Evolutionary conservation across 2,113 vertebrate species (phyloP), one percentile per base, ranked within the genome.

Genomic region (Campylomormyrus numenius): DNA sequence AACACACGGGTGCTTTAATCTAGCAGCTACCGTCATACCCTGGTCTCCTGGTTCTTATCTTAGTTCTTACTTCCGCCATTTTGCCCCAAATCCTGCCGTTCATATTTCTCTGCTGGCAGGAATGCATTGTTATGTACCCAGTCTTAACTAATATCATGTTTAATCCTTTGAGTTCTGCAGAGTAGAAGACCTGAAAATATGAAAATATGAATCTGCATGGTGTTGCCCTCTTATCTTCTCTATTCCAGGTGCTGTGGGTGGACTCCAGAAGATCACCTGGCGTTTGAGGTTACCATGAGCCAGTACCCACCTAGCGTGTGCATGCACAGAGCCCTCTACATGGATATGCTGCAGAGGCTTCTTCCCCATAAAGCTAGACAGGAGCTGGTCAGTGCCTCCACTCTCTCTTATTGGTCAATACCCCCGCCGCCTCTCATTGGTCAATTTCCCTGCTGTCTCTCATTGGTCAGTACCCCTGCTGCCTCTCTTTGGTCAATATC

Each of bases 311-410:
- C 94, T 52, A 94, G 96, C 85, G 89, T 97, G 8, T 92, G 92
- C 91, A 95, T 96, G 91, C 95, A 96, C 93, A 97, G 97, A 91
- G 92, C 90, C 4, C 94, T 99, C 52, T 97, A 94, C 93, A 94
- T 97, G 46, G 97, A 99, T 91, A 94, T 97, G 96, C 93, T 99
- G 90, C 96, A 95, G 90, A 97, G 96, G 93, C 92, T 96, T 89
- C 96, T 99, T 90, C 97, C 97, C 85, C 93, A 96, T 88, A 97
- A 94, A 93, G 94, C 95, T 15, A 96, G 95, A 92, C 92, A 93
- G 8, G 95, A 97, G 85, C 95, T 99, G 97, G 98, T 99, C 86
- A 97, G 98, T 89, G n/a, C n/a, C 35, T 89, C 49, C 21, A 0
- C 56, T 88, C 10, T 88, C 62, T 42, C 39, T 90, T 3, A 21